These are phyloP conservation scores for Hoplostethus atlanticus DNA, from an alignment of 2,797 vertebrate species.

Conservation along the genomic window DNA sequence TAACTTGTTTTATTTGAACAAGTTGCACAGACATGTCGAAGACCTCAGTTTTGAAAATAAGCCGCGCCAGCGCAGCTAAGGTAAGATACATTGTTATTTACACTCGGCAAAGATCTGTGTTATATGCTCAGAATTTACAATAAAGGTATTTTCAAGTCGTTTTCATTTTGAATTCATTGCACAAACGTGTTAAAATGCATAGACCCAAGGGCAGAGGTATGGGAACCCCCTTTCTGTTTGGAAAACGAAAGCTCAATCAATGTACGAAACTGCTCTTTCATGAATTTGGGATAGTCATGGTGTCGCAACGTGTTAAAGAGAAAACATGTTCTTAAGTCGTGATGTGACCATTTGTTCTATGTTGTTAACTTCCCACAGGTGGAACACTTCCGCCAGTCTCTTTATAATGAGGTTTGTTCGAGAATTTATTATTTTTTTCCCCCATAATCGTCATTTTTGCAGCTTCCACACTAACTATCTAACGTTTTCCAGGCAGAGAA, in stretches of 20 bases:
- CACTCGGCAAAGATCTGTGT: too few species aligned
- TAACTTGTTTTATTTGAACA: not conserved
- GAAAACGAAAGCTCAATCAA: conserved; percentile 69
- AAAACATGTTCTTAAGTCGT: not conserved
- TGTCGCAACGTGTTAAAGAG: not conserved
- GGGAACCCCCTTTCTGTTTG: conserved; percentile 34
- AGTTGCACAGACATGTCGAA: conserved; percentile 64
- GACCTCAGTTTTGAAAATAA: conserved; percentile 66
- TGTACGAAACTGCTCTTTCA: too few species aligned
- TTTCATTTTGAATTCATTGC: too few species aligned
- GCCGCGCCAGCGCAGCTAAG: conserved; percentile 48
- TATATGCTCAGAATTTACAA: too few species aligned
- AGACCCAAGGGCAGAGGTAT: not conserved
- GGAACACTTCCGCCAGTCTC: conserved; percentile 74
- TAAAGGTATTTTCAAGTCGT: too few species aligned
- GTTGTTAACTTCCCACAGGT: conserved; percentile 65
- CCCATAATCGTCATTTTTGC: not conserved
- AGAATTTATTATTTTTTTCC: not conserved
- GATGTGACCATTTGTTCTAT: not conserved
- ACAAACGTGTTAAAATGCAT: not conserved
- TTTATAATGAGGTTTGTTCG: conserved; percentile 74
- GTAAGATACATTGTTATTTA: conserved; percentile 54
- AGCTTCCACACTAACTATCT: not conserved
- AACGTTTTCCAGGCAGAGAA: conserved; percentile 82
- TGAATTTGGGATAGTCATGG: too few species aligned